A percentile compares a stretch with the other conserved stretches of the same genome.
These are phyloP conservation scores for Procambarus virginalis DNA, from an alignment of 1,140 invertebrate genomes.

Conservation along the genomic window DNA sequence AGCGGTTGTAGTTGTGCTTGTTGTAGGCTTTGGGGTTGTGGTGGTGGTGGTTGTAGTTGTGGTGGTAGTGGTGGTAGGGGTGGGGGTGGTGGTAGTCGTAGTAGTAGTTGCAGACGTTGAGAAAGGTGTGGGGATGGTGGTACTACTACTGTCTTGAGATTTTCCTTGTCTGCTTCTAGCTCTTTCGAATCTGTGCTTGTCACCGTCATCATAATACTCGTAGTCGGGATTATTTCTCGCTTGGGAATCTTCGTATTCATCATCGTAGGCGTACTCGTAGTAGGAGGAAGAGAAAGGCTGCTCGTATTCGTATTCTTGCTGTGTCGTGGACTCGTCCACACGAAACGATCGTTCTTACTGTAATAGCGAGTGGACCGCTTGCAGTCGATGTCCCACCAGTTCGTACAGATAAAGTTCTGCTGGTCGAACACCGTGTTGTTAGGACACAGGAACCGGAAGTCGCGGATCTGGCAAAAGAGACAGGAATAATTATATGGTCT, in stretches of 20 bases:
- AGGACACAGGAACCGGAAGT: slow-evolving; percentile 90
- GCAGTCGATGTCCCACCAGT: slow-evolving; percentile 92
- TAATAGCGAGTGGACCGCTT: slow-evolving; percentile 85
- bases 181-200: slow-evolving; percentile 13
- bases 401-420: slow-evolving; percentile 92
- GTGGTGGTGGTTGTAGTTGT: slow-evolving; percentile 36
- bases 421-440: slow-evolving; percentile 94
- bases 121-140: slow-evolving; percentile 8
- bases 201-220: slow-evolving; percentile 38
- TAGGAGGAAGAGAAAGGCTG: slow-evolving; percentile 19
- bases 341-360: slow-evolving; percentile 79
- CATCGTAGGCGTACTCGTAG: slow-evolving; percentile 67
- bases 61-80: slow-evolving; percentile 58
- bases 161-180: slow-evolving; percentile 40
- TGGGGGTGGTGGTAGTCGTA: slow-evolving; percentile 48
- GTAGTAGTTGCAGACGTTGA: background rate
- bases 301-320: slow-evolving; percentile 55
- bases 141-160: slow-evolving; percentile 22
- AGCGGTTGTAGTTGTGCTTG: slow-evolving; percentile 30
- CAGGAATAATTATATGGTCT: background rate
- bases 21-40: slow-evolving; percentile 19
- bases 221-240: slow-evolving; percentile 20
- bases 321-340: slow-evolving; percentile 33
- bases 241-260: slow-evolving; percentile 61
- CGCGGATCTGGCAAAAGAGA: slow-evolving; percentile 78